Evolutionary conservation across 2,113 vertebrate species (phyloP).

Genomic region (Pteruthius melanotis): DNA sequence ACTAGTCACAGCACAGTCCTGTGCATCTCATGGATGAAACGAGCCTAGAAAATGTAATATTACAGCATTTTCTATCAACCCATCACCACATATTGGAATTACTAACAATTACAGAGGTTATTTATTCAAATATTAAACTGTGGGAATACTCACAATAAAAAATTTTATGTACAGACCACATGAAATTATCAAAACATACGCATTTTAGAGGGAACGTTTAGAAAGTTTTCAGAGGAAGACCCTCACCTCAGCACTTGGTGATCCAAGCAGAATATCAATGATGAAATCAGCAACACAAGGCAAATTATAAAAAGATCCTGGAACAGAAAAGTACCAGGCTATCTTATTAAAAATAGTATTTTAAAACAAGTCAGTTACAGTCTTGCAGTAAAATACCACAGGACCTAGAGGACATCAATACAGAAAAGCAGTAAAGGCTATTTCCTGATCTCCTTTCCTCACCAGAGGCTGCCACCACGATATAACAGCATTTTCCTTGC

Average conservation of each 20-base stretch:
- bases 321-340: background rate
- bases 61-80: background rate
- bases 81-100: background rate
- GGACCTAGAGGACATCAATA: background rate
- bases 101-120: background rate
- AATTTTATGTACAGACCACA: background rate
- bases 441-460: background rate
- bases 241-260: constrained; percentile 92
- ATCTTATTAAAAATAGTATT: background rate
- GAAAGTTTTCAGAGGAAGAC: background rate
- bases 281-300: constrained; percentile 95
- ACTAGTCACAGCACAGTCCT: background rate
- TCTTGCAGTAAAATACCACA: background rate
- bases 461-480: background rate
- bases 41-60: background rate
- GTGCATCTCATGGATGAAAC: background rate
- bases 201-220: background rate
- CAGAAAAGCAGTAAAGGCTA: background rate
- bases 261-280: constrained; percentile 95
- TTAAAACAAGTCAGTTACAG: background rate
- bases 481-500: background rate
- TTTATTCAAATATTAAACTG: background rate
- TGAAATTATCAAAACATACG: background rate
- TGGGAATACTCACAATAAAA: background rate
- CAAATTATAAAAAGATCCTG: constrained; percentile 94